Conservation (phyloP, 2,113 vertebrate species). For the Brachypteracias leptosomus region DNA sequence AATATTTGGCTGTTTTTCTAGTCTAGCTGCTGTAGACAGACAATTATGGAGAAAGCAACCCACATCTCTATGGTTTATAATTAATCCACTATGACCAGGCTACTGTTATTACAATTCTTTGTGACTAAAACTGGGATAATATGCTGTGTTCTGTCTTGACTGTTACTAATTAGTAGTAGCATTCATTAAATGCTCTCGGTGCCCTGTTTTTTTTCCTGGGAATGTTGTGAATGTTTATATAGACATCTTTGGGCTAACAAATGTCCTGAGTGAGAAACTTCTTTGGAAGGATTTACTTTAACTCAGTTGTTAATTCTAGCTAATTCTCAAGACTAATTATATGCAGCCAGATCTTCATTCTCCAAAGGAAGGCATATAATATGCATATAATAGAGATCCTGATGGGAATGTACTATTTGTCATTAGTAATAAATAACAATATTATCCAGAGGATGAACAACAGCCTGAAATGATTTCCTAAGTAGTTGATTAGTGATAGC, state of each 20-base stretch:
- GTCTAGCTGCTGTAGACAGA: background rate
- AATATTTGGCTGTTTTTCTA: background rate
- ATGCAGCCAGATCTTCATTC: background rate
- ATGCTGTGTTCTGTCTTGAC: background rate
- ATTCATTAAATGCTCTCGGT: background rate
- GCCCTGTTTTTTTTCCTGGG: background rate
- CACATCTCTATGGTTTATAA: background rate
- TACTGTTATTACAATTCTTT: background rate
- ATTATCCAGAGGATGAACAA: background rate
- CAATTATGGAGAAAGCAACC: background rate
- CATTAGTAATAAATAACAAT: slow-evolving; percentile 3
- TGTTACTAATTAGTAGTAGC: background rate
- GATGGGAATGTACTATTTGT: background rate
- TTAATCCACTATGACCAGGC: background rate
- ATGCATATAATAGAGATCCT: background rate
- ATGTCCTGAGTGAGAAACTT: background rate
- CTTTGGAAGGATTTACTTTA: background rate
- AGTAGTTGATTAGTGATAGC: background rate
- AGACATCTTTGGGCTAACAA: background rate
- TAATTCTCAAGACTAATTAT: background rate
- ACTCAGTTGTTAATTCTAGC: background rate
- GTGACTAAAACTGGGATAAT: background rate
- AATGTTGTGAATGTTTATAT: background rate
- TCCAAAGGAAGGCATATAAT: background rate
- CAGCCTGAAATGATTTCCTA: background rate